These are phyloP conservation scores for Doryteuthis pealeii DNA, from an alignment of 1,140 invertebrate species.

Conservation along the genomic window DNA sequence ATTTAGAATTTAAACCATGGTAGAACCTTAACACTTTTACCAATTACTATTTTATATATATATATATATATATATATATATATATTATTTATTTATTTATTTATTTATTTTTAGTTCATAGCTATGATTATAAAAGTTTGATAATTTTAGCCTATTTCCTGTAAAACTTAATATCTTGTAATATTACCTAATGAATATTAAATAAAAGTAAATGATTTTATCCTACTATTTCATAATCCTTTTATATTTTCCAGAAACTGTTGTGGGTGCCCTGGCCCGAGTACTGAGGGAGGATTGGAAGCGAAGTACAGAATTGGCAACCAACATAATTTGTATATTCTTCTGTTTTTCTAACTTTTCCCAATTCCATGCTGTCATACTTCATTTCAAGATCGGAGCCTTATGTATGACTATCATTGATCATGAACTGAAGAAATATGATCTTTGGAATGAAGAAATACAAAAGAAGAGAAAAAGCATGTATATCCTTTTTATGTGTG, in stretches of 20 bases:
- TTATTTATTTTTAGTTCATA: too few relatives aligned
- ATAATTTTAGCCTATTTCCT: too few relatives aligned
- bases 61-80: too few relatives aligned
- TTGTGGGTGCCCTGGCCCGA: slow-evolving; percentile 89
- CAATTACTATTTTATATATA: too few relatives aligned
- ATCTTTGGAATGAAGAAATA: slow-evolving; percentile 90
- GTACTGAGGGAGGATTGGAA: slow-evolving; percentile 97
- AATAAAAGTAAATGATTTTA: too few relatives aligned
- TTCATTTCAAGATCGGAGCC: slow-evolving; percentile 86
- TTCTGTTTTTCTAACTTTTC: slow-evolving; percentile 97
- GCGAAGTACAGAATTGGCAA: slow-evolving; percentile 91
- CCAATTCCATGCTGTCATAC: slow-evolving; percentile 90
- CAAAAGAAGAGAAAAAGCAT: slow-evolving; percentile 65
- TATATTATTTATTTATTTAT: too few relatives aligned
- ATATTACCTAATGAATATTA: too few relatives aligned
- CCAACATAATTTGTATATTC: slow-evolving; percentile 95
- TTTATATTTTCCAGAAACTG: slow-evolving; percentile 73
- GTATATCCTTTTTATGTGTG: slow-evolving; percentile 55
- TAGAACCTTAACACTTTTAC: too few relatives aligned
- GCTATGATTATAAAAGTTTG: too few relatives aligned
- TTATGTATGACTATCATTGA: slow-evolving; percentile 95
- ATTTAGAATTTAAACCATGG: too few relatives aligned
- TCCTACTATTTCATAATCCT: neutral
- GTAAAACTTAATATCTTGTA: too few relatives aligned
- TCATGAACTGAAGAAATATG: slow-evolving; percentile 88